Base-by-base conservation (phyloP, 2,797 vertebrate genomes). In the Diplodus puntazzo region DNA sequence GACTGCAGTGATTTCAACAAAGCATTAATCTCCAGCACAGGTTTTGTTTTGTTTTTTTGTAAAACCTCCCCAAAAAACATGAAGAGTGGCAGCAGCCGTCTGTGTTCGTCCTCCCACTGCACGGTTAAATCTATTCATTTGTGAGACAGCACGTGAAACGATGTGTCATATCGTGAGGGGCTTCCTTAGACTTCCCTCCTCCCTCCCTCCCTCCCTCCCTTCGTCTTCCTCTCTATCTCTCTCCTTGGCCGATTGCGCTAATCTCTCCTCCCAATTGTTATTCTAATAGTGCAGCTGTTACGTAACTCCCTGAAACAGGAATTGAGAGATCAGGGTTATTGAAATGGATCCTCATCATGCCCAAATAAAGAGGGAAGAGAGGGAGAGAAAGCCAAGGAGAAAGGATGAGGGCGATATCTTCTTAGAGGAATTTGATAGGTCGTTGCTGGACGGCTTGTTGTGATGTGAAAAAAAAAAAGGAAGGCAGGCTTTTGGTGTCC, bases 191-290 rank as follows among this genome's bases (percentile, higher is more conserved):
- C 82, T 89, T 74, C 78, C 73, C 72, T 64, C 70, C 69, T 73
- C 34, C 34, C 7, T 7, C 69, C 73, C 58, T 73, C 78, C 61
- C 69, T 67, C 71, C 62, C 60, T 75, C 50, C 62, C 60, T 75
- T 48, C 73, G 20, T 77, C 77, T 70, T 57, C 46, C 71, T 77
- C 83, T 84, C 55, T 27, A 43, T 85, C 75, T 70, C 86, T 83
- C 90, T 87, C 85, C 79, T 84, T 86, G 78, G 87, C 82, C 70
- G 76, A 86, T 87, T 81, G 90, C 73, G 58, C 85, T 93, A 92
- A 92, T 92, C 91, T 90, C 86, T 86, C 91, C 80, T 91, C 85
- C 84, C 89, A 89, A 92, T 94, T 92, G 90, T 92, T 93, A 92
- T 94, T 95, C 92, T 87, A 86, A 93, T 87, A 85, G 86, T 74